phyloP scores from a whole-genome alignment of 2,888 invertebrate species.

The Epirrhoe alternata region DNA sequence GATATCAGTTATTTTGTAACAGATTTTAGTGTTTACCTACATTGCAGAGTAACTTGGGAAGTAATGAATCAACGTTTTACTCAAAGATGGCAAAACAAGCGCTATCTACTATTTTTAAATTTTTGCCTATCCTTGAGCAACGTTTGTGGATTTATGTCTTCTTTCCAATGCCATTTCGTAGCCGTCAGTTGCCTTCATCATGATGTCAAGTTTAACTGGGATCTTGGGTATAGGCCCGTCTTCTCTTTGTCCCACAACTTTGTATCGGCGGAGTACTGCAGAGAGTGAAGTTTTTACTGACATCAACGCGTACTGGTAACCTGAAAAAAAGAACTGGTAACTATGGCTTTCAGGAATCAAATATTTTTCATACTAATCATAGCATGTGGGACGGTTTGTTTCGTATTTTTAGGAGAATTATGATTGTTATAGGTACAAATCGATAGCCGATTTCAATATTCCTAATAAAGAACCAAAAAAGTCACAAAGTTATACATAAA shows the following conservation, averaged over 20 bases:
- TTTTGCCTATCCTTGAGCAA: conserved; percentile 1
- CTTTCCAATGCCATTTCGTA: conserved; percentile 64
- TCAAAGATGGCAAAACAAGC: too few relatives aligned
- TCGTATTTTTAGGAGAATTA: too few relatives aligned
- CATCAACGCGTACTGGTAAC: conserved; percentile 76
- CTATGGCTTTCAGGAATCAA: too few relatives aligned
- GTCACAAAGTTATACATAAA: not conserved
- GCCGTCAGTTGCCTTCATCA: conserved; percentile 76
- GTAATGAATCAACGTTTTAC: too few relatives aligned
- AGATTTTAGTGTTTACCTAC: too few relatives aligned
- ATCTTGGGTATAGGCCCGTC: conserved; percentile 60
- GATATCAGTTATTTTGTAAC: too few relatives aligned
- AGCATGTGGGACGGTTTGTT: too few relatives aligned
- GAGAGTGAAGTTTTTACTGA: conserved; percentile 71
- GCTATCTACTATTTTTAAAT: not conserved
- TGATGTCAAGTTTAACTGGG: conserved; percentile 70
- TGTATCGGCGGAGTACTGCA: conserved; percentile 59
- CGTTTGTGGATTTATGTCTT: conserved; percentile 35
- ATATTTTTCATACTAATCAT: too few relatives aligned
- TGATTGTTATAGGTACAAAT: too few relatives aligned
- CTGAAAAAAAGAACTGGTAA: conserved; percentile 49
- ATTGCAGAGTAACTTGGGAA: too few relatives aligned
- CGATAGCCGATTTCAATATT: too few relatives aligned
- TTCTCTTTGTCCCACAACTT: conserved; percentile 61
- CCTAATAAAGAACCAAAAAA: not conserved